These are phyloP conservation scores for Brachypalpus laphriformis DNA, from an alignment of 2,888 invertebrate species.

Conservation along the genomic window DNA sequence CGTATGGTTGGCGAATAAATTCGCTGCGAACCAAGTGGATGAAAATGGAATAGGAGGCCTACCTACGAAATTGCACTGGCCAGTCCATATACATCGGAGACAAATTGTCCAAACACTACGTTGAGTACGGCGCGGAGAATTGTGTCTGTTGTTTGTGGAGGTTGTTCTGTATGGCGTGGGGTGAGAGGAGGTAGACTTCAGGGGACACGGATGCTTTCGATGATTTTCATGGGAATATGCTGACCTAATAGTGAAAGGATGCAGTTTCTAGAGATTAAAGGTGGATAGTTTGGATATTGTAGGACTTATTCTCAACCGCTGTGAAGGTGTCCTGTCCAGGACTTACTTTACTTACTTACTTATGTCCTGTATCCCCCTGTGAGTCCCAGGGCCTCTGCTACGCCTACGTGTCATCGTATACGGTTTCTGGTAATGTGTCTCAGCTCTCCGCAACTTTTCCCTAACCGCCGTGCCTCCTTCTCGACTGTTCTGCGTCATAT, in stretches of 20 bases:
- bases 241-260: conserved; percentile 34
- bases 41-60: conserved; percentile 62
- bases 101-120: conserved; percentile 66
- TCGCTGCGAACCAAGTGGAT: conserved; percentile 53
- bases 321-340: no score
- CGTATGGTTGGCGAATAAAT: conserved; percentile 63
- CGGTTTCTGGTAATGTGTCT: no score
- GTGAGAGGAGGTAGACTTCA: conserved; percentile 40
- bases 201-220: conserved; percentile 11
- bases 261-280: no score
- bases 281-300: no score
- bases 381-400: no score
- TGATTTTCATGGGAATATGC: conserved; percentile 54
- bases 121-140: conserved; percentile 48
- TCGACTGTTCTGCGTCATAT: no score
- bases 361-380: no score
- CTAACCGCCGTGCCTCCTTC: no score
- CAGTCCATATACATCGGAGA: conserved; percentile 66
- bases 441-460: no score
- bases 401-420: no score
- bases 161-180: not conserved
- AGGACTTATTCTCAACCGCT: no score
- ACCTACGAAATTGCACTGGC: conserved; percentile 58
- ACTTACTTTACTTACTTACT: no score
- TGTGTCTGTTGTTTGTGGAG: conserved; percentile 16